These are phyloP conservation scores for Steatornis caripensis DNA, from an alignment of 2,113 vertebrate genomes.

Conservation along the genomic window DNA sequence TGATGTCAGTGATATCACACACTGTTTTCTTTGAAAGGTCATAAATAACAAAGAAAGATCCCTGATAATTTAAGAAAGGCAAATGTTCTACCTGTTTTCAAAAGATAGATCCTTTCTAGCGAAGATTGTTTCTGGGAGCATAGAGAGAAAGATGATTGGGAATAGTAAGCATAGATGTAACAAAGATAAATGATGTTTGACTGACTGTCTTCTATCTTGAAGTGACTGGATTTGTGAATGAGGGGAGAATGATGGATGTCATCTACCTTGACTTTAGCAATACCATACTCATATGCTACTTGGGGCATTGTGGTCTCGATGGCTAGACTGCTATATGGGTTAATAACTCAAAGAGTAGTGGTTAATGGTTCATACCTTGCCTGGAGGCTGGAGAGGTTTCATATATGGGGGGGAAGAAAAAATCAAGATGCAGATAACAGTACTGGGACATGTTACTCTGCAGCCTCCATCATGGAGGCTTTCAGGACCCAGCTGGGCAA, in stretches of 20 bases:
- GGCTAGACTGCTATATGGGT: not conserved
- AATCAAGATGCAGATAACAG: not conserved
- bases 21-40: not conserved
- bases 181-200: not conserved
- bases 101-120: not conserved
- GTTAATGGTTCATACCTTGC: not conserved
- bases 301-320: rapidly evolving
- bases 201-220: not conserved
- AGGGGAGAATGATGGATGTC: not conserved
- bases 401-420: too few relatives aligned
- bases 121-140: not conserved
- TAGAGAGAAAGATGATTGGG: not conserved
- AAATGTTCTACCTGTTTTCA: not conserved
- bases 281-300: not conserved
- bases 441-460: not conserved
- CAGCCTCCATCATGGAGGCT: not conserved
- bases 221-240: not conserved
- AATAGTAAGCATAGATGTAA: not conserved
- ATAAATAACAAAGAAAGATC: not conserved
- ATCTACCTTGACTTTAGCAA: not conserved
- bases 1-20: not conserved
- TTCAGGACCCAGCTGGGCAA: not conserved
- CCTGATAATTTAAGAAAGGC: not conserved
- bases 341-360: not conserved
- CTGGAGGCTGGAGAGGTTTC: not conserved